A percentile compares a stretch with the other conserved stretches of the same genome.
These are phyloP conservation scores for Ennomos quercinarius DNA, from an alignment of 2,888 invertebrate genomes.

Conservation along the genomic window DNA sequence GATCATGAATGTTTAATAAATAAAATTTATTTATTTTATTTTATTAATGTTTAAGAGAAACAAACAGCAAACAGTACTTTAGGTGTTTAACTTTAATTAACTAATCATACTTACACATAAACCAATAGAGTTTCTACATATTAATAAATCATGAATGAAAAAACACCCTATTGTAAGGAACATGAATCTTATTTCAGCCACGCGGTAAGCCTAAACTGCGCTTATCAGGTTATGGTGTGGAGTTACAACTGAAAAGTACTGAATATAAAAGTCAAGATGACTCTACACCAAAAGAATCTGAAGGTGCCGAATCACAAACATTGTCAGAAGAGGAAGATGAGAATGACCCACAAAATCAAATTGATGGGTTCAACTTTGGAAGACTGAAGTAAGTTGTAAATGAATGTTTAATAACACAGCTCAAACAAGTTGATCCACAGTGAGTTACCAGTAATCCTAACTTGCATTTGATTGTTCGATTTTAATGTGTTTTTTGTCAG, in stretches of 20 bases:
- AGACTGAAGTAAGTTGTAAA: slow-evolving; percentile 88
- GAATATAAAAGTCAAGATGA: slow-evolving; percentile 99
- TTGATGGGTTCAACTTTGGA: slow-evolving; percentile 95
- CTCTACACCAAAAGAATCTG: slow-evolving; percentile 87
- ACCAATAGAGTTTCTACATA: too few relatives aligned
- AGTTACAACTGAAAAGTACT: slow-evolving; percentile 98
- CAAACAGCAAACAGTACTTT: too few relatives aligned
- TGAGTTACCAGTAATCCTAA: too few relatives aligned
- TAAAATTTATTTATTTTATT: too few relatives aligned
- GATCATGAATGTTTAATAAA: background rate
- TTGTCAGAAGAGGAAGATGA: slow-evolving; percentile 82
- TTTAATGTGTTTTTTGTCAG: too few relatives aligned
- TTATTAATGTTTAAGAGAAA: too few relatives aligned
- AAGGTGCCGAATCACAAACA: slow-evolving; percentile 69
- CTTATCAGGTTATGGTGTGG: slow-evolving; percentile 98
- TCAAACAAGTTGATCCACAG: too few relatives aligned
- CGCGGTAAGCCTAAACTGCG: slow-evolving; percentile 86
- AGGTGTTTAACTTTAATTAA: too few relatives aligned
- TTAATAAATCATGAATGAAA: too few relatives aligned
- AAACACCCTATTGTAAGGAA: too few relatives aligned
- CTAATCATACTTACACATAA: too few relatives aligned
- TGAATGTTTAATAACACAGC: background rate
- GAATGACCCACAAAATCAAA: slow-evolving; percentile 89
- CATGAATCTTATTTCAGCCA: slow-evolving; percentile 54
- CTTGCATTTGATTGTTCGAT: too few relatives aligned